Evolutionary conservation across 2,888 invertebrate genomes (phyloP), one percentile per base, ranked within the genome.

Genomic region (Pyralis farinalis): DNA sequence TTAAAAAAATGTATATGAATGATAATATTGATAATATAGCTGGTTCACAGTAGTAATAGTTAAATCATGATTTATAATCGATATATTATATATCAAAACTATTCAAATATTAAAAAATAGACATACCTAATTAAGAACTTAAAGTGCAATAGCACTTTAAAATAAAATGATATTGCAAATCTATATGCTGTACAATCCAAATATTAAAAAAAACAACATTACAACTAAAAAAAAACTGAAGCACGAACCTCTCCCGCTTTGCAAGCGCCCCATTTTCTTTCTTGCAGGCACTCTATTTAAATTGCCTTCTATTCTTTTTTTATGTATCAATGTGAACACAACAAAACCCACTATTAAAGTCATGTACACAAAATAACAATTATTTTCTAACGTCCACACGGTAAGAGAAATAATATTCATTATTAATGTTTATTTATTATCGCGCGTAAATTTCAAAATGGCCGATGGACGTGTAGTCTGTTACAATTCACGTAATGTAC

Each of bases 291-390:
- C 62, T 49, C 71, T 63, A 43, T 59, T 60, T 42, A 73, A 74
- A 55, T 63, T 64, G 7, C 52, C 52, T 34, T 85, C 83, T 42
- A 85, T 50, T 55, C 74, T 80, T 59, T 77, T 77, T 53, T 80
- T 84, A 49, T 88, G 86, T 35, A 80, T 74, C 44, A 82, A 58
- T 1, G 85, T 83, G 41, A 87, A 86, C 6, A 58, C 68, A 11
- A 85, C 53, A 43, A 88, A 88, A 57, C 73, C 71, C 42, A 77
- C 67, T 28, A 83, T 69, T 36, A 88, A 52, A 1, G 69, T 68
- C 3, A 77, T 74, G 40, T 87, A 88, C 30, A 88, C 81, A 20
- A 71, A 63, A 51, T 77, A 84, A 74, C 85, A 88, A 56, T 88
- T 80, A 29, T 80, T 77, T 53, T 88, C 88, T 49, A 88, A 58